phyloP scores from a whole-genome alignment of 2,113 vertebrate species.

The Apus apus region DNA sequence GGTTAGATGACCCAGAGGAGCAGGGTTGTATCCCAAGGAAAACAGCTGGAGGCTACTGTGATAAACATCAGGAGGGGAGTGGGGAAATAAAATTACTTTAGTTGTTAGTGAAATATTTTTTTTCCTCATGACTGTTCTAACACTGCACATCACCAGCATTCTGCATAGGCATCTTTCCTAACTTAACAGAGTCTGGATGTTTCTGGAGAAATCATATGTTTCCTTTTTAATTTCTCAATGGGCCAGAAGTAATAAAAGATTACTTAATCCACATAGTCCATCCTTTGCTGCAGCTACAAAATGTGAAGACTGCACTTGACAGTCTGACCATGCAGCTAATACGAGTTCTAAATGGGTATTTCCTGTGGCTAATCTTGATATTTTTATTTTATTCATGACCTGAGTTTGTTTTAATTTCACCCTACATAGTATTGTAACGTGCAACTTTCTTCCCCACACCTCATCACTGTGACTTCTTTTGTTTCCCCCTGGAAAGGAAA shows the following conservation, averaged over 20 bases:
- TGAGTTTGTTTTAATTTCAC: background rate
- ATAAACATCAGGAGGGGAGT: background rate
- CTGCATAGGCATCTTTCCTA: background rate
- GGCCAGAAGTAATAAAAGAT: background rate
- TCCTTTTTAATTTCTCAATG: background rate
- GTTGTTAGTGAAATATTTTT: background rate
- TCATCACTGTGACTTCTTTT: background rate
- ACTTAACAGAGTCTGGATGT: background rate
- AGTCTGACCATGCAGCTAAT: background rate
- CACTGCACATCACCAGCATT: background rate
- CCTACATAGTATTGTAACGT: background rate
- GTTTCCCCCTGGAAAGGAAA: background rate
- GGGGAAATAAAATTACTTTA: background rate
- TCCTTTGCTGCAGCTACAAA: background rate
- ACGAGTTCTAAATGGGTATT: background rate
- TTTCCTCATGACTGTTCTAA: background rate
- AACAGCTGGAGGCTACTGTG: conserved; percentile 15
- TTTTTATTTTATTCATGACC: background rate
- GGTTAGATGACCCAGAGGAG: background rate
- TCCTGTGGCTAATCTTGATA: background rate
- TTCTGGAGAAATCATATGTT: background rate
- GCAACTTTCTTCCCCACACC: background rate
- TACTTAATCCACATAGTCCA: background rate
- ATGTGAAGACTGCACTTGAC: background rate
- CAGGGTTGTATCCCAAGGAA: background rate